These are phyloP conservation scores for Formica aserva DNA, from an alignment of 2,888 invertebrate genomes.

Conservation along the genomic window DNA sequence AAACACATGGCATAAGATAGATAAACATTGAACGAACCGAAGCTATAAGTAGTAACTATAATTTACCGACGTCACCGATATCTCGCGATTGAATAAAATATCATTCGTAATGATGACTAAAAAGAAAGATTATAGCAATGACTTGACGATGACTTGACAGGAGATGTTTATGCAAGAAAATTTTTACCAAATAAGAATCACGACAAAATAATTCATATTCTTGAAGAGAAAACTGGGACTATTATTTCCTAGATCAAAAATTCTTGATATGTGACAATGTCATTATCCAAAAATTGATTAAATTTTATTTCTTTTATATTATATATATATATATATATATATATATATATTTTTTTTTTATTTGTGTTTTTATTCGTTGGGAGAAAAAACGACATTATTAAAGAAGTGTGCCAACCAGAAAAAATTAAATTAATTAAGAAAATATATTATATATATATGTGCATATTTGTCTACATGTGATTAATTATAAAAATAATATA, in stretches of 20 bases:
- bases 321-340: neutral
- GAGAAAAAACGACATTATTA: neutral
- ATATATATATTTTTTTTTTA: neutral
- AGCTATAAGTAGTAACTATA: constrained; percentile 15
- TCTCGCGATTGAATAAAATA: neutral
- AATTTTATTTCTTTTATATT: neutral
- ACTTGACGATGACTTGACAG: neutral
- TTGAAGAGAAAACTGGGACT: neutral
- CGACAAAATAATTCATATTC: neutral
- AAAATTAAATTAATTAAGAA: neutral
- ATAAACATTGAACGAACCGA: constrained; percentile 17
- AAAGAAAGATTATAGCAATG: neutral
- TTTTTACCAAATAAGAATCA: neutral
- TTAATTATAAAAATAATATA: constrained; percentile 13
- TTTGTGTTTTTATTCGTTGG: neutral
- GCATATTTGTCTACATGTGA: neutral
- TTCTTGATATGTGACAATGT: neutral
- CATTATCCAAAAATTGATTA: neutral
- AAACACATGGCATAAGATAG: constrained; percentile 1
- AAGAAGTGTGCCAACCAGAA: neutral
- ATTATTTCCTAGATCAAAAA: neutral
- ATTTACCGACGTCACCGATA: constrained; percentile 7
- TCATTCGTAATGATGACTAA: neutral
- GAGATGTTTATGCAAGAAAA: neutral
- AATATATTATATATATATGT: neutral